phyloP scores from a whole-genome alignment of 2,797 vertebrate species.

The Manis pentadactyla region DNA sequence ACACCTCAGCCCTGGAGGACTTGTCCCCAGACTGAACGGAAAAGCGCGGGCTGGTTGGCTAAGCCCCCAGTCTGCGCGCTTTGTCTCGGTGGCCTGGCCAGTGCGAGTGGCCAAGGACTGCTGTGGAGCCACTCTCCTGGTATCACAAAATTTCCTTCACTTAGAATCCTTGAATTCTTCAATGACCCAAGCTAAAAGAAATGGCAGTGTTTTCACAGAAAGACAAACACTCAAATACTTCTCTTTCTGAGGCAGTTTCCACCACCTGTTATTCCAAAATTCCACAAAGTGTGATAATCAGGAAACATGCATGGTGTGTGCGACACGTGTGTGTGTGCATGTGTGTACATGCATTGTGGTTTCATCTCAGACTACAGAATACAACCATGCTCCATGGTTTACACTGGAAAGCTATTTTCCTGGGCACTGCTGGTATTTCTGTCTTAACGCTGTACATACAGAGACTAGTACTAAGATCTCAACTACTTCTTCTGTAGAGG shows the following conservation, averaged over 20 bases:
- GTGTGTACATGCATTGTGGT: not conserved
- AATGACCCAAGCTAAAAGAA: not conserved
- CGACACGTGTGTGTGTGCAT: not conserved
- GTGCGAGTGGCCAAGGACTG: no score
- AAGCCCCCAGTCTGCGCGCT: fast-evolving
- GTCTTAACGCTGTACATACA: fast-evolving
- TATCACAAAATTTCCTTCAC: not conserved
- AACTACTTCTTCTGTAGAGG: fast-evolving
- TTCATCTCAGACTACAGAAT: not conserved
- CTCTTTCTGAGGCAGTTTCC: not conserved
- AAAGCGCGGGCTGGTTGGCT: fast-evolving
- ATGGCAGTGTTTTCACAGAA: not conserved
- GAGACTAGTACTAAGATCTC: not conserved
- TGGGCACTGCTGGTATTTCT: fast-evolving
- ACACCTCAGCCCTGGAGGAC: not conserved
- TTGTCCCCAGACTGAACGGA: not conserved
- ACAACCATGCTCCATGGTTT: not conserved
- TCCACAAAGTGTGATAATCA: fast-evolving
- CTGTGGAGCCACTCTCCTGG: no score
- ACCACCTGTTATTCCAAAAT: not conserved
- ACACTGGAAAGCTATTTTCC: not conserved
- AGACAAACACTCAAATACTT: not conserved
- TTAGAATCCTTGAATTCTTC: not conserved
- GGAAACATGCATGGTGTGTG: not conserved
- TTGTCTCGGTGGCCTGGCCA: not conserved